A percentile compares a stretch with the other conserved stretches of the same genome.
Evolutionary conservation across 2,113 vertebrate species (phyloP).

Genomic region (Pongo pygmaeus): DNA sequence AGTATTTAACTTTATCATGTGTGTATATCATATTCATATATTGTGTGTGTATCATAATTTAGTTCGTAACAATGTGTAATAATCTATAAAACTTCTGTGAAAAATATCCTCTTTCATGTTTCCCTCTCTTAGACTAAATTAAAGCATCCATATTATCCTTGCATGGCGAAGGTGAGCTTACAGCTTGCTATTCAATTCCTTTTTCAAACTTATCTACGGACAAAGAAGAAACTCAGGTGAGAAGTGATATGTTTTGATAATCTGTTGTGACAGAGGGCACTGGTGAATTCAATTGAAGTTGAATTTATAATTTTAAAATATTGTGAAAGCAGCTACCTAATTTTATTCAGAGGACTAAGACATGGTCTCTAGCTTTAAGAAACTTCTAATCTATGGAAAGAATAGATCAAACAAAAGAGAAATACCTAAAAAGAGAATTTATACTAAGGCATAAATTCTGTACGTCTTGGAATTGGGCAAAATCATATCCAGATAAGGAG

Average conservation of each 20-base stretch:
- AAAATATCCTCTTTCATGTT: neutral
- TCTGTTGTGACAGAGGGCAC: neutral
- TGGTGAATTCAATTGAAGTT: slow-evolving; percentile 6
- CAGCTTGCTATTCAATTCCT: slow-evolving; percentile 97
- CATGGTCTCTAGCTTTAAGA: neutral
- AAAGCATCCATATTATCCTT: slow-evolving; percentile 96
- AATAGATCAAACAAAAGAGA: neutral
- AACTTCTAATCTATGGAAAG: neutral
- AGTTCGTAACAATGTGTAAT: slow-evolving; percentile 10
- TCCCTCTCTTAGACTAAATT: slow-evolving; percentile 91
- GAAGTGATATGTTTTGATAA: neutral
- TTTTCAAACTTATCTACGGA: slow-evolving; percentile 97
- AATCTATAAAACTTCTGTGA: neutral
- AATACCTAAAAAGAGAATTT: neutral
- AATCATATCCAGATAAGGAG: neutral
- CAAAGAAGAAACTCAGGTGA: slow-evolving; percentile 99
- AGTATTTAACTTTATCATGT: neutral
- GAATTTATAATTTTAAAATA: slow-evolving; percentile 10
- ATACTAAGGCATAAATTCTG: neutral
- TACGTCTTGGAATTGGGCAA: neutral
- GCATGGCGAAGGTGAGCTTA: slow-evolving; percentile 96
- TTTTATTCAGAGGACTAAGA: neutral
- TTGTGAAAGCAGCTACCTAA: neutral
- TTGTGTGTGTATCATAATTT: neutral
- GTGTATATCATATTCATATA: neutral